These are phyloP conservation scores for Actinostola sp. DNA, from an alignment of 92 coral and sea anemone genomes.

Conservation along the genomic window DNA sequence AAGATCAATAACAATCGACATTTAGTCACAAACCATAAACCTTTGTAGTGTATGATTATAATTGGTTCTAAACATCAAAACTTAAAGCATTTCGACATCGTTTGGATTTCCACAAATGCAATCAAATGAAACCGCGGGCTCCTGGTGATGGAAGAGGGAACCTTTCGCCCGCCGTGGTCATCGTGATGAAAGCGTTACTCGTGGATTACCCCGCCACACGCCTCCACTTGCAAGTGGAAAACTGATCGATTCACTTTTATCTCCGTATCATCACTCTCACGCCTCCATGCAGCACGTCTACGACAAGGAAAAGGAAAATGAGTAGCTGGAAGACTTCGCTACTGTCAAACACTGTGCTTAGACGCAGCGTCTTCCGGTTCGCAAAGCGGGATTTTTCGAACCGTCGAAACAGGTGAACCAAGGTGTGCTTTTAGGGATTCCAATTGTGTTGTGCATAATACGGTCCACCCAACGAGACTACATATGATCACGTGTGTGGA, in stretches of 20 bases:
- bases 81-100: not conserved
- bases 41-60: not conserved
- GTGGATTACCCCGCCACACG: conserved; percentile 15
- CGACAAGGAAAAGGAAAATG: not conserved
- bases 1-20: conserved; percentile 2
- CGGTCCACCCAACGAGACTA: conserved; percentile 74
- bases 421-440: conserved; percentile 15
- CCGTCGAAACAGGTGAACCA: conserved; percentile 28
- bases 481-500: conserved; percentile 76
- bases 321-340: not conserved
- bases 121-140: conserved; percentile 11
- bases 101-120: conserved; percentile 12
- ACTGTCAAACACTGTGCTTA: not conserved
- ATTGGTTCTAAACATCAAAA: conserved; percentile 1
- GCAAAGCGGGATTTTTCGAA: conserved; percentile 34
- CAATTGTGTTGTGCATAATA: conserved; percentile 32
- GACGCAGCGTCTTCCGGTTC: conserved; percentile 10
- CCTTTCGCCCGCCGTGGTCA: no score
- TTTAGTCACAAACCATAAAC: not conserved
- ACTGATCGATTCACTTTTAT: conserved; percentile 33
- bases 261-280: conserved; percentile 38
- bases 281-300: conserved; percentile 18
- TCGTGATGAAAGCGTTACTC: not conserved
- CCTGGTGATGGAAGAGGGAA: conserved; percentile 2
- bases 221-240: conserved; percentile 22